Evolutionary conservation across 2,888 invertebrate species (phyloP), one percentile per base, ranked within the genome.

Genomic region (Stramonita haemastoma): DNA sequence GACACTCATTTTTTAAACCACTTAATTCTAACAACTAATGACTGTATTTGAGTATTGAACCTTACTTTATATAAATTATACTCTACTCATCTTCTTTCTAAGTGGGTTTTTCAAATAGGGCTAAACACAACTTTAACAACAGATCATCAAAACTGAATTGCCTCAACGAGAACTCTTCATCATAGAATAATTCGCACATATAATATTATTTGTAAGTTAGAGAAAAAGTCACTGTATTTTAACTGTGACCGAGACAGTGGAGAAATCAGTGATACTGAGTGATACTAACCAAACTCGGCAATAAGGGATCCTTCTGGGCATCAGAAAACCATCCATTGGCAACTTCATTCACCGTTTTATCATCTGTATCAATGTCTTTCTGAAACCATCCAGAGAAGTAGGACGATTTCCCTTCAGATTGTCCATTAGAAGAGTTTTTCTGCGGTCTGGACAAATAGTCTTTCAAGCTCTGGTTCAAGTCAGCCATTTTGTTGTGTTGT

Each of bases 281-380:
- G 22, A 15, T 36, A 86, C 93, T 90, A 91, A 96, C 96, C 92
- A 96, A 89, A 90, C 95, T 95, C n/a, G 96, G 95, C n/a, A 95
- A 92, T 34, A 93, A 92, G 0, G 96, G 95, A 87, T 96, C 96
- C 36, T 93, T 93, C 89, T 96, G 94, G 15, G 96, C 96, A 86
- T 95, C 93, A 29, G 93, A 91, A 92, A 96, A 96, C 96, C 96
- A 96, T 56, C 94, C 93, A 91, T 95, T 95, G 36, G 93, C 93
- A 2, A 91, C 91, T 29, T 93, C 93, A 46, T 92, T 92, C 13
- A 86, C 60, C 32, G 91, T 73, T 56, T 89, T 88, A n/a, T 90
- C 90, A 56, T 91, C 92, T 6, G 89, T 90, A 29, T 70, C 89
- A 70, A 90, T 90, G 34, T 83, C 83, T 60, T 86, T 89, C 17